These are phyloP conservation scores for Steinernema scapterisci DNA, from an alignment of 2,888 invertebrate species.

Conservation along the genomic window DNA sequence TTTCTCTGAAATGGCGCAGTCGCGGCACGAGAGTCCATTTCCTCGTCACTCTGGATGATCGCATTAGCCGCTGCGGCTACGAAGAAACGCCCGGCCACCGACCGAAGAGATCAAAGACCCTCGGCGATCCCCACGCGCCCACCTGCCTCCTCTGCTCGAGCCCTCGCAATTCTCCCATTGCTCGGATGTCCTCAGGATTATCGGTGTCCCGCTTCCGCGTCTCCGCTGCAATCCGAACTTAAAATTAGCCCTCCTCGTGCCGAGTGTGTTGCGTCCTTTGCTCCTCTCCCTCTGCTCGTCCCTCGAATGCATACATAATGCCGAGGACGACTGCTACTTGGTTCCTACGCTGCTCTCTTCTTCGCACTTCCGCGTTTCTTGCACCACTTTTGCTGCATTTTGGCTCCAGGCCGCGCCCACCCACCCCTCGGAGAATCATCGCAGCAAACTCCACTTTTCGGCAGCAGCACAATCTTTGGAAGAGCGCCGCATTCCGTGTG, in stretches of 20 bases:
- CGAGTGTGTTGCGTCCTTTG: slow-evolving; percentile 5
- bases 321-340: neutral
- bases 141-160: neutral
- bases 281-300: slow-evolving; percentile 1
- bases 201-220: neutral
- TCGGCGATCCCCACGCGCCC: neutral
- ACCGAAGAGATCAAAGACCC: slow-evolving; percentile 26
- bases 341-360: neutral
- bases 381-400: slow-evolving; percentile 21
- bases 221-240: neutral
- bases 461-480: neutral
- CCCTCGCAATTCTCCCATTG: neutral
- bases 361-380: slow-evolving; percentile 25
- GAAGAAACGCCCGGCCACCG: neutral
- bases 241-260: neutral
- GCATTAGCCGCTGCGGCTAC: slow-evolving; percentile 15
- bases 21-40: slow-evolving; percentile 1
- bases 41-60: slow-evolving; percentile 9
- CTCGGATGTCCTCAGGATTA: neutral
- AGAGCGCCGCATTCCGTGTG: neutral
- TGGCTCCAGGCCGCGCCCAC: neutral
- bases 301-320: slow-evolving; percentile 2
- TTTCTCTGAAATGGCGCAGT: neutral
- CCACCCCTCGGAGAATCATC: neutral
- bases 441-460: neutral